Evolutionary conservation across 2,888 invertebrate genomes (phyloP).

Genomic region (Archips crataeganus): DNA sequence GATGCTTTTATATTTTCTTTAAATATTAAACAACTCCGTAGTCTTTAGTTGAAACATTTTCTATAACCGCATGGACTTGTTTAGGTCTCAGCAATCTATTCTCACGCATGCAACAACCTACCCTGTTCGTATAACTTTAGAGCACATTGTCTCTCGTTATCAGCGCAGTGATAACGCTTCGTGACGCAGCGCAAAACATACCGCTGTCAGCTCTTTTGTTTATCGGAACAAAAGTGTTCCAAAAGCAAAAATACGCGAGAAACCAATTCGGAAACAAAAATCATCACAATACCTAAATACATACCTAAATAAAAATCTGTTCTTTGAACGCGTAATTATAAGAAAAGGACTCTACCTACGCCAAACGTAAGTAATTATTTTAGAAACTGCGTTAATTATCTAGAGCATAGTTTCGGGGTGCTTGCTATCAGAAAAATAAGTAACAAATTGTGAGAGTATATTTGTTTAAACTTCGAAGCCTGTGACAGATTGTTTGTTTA

Average conservation of each 20-base stretch:
- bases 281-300: background rate
- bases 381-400: no score
- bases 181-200: constrained; percentile 59
- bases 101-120: constrained; percentile 55
- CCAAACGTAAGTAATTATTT: no score
- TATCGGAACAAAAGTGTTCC: constrained; percentile 42
- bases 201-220: constrained; percentile 49
- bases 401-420: background rate
- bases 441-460: background rate
- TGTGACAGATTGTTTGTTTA: constrained; percentile 4
- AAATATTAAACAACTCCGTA: background rate
- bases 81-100: constrained; percentile 61
- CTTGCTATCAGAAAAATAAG: background rate
- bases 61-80: constrained; percentile 71
- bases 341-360: background rate
- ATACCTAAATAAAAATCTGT: no score
- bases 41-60: constrained; percentile 10
- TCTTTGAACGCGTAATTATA: no score
- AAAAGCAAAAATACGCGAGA: constrained; percentile 47
- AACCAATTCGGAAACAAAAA: constrained; percentile 45
- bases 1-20: background rate
- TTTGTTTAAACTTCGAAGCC: constrained; percentile 3
- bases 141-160: constrained; percentile 72
- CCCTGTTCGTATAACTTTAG: constrained; percentile 55
- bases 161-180: constrained; percentile 70